phyloP scores from a whole-genome alignment of 2,888 invertebrate genomes.

The Gastrophysa polygoni region DNA sequence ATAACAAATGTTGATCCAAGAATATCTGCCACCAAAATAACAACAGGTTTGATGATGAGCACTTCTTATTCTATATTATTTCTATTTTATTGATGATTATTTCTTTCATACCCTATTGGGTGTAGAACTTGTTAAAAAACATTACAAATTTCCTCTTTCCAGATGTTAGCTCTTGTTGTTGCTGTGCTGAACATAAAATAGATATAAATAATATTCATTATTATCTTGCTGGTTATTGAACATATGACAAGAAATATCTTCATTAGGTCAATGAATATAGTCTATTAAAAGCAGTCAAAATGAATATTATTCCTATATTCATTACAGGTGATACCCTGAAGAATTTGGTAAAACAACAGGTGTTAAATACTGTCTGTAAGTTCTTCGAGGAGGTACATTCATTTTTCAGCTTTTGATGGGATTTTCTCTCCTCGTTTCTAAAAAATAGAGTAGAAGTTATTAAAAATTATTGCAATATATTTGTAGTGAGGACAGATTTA shows the following conservation, averaged over 20 bases:
- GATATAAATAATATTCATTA: neutral
- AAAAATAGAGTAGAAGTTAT: no score
- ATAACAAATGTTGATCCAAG: neutral
- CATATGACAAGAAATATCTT: constrained; percentile 1
- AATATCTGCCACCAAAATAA: neutral
- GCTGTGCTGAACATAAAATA: constrained; percentile 8
- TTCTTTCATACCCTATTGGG: neutral
- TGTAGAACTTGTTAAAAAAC: neutral
- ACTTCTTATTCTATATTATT: no score
- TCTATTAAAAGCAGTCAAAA: neutral
- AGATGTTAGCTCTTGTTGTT: constrained; percentile 11
- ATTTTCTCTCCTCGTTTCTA: no score
- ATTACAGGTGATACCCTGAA: constrained; percentile 9
- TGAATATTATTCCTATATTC: neutral
- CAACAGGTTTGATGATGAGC: neutral
- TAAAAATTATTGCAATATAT: no score
- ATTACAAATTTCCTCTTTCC: neutral
- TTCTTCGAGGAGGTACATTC: no score
- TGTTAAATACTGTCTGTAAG: no score
- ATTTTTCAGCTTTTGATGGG: no score
- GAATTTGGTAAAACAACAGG: constrained; percentile 5
- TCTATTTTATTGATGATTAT: neutral
- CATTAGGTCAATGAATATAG: neutral
- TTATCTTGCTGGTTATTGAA: neutral
- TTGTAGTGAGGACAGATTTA: no score